phyloP scores from a whole-genome alignment of 1,140 invertebrate genomes.

The Drosophila miranda region DNA sequence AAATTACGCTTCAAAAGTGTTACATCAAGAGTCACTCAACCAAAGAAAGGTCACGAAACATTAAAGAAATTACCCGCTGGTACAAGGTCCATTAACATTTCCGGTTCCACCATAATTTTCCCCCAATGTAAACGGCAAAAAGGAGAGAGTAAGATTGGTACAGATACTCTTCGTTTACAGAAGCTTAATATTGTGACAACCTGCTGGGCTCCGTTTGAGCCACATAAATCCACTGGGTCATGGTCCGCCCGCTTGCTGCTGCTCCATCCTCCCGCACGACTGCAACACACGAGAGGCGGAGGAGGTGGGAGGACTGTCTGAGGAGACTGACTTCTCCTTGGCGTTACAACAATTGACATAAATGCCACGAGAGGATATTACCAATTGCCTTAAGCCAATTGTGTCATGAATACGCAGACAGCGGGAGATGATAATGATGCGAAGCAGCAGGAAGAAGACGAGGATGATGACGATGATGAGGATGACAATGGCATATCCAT shows the following conservation, averaged over 20 bases:
- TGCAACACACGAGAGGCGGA: slow-evolving; percentile 3
- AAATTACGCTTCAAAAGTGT: too few species aligned
- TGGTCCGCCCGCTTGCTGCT: not conserved
- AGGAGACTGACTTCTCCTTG: slow-evolving; percentile 34
- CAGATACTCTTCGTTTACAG: slow-evolving; percentile 8
- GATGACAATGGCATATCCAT: slow-evolving; percentile 38
- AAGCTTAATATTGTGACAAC: slow-evolving; percentile 31
- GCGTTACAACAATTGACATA: slow-evolving; percentile 71
- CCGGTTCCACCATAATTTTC: slow-evolving; percentile 32
- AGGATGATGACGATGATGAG: slow-evolving; percentile 10
- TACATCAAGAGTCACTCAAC: too few species aligned
- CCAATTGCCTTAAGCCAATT: slow-evolving; percentile 79
- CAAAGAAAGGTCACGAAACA: too few species aligned
- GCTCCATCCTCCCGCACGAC: slow-evolving; percentile 10
- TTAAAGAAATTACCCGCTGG: too few species aligned
- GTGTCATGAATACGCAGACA: slow-evolving; percentile 72
- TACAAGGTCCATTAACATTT: slow-evolving; percentile 4
- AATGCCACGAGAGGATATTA: slow-evolving; percentile 78
- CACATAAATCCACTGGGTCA: slow-evolving; percentile 18
- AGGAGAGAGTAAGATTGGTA: not conserved
- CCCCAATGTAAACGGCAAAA: slow-evolving; percentile 5
- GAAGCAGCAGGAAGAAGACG: slow-evolving; percentile 19
- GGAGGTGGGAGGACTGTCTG: not conserved
- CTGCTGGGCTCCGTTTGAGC: slow-evolving; percentile 14
- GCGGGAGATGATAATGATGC: slow-evolving; percentile 14